Evolutionary conservation across 2,113 vertebrate genomes (phyloP), one percentile per base, ranked within the genome.

Genomic region (Osmerus eperlanus): DNA sequence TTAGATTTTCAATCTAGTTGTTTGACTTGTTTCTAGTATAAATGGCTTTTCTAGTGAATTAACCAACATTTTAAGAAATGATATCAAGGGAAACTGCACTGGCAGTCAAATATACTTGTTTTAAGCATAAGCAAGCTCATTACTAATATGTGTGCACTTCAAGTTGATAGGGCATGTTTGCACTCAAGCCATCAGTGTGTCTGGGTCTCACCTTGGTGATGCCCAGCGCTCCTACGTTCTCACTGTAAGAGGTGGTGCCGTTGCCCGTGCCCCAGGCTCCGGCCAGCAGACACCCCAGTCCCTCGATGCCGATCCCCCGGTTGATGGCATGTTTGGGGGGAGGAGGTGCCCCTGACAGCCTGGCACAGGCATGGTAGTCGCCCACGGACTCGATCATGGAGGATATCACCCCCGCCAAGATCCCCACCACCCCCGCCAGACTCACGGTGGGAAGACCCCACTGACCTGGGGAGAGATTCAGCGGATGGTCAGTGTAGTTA

Each of bases 351-450:
- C 96, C 96, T 0, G 93, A 94, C 18, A 99, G 91, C 23, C 94
- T 92, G 56, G 97, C 96, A 9, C 97, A 99, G 21, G 97, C 95
- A 0, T 96, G 94, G 74, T 99, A 99, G 82, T 99, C 97, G 0
- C 97, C 97, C 28, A 99, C 90, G 0, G 97, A 99, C 79, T 99
- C 97, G 74, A 99, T 90, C 94, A 99, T 96, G 68, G 97, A 99
- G 52, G 96, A 95, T 54, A 97, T 93, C 58, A 99, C 93, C 1
- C 96, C 97, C 0, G 96, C 96, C 1, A 97, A 78, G 85, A 99
- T 95, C 59, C 97, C 97, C 2, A 98, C 94, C 74, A 97, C 94
- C 11, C 97, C 97, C 0, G 95, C 96, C 53, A 95, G 82, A 81
- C 95, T 98, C 80, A 99, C 85, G 0, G 96, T 96, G 3, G 97